Evolutionary conservation across 23 tunicate species (phyloP).

Genomic region (Clavelina lepadiformis): DNA sequence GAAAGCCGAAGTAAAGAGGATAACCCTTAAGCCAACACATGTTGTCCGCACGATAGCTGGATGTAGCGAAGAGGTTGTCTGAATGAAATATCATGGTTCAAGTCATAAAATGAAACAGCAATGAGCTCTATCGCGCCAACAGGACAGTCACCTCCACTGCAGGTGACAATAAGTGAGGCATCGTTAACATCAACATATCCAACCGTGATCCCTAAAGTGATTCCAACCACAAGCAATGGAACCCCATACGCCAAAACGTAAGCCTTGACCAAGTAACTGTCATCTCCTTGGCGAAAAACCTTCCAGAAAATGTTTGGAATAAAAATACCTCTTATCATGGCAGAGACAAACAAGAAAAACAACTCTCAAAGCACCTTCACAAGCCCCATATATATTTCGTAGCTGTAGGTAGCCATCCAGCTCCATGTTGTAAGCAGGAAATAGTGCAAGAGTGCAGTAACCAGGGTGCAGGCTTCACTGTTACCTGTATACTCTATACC

Average conservation of each 20-base stretch:
- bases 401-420: conserved; percentile 19
- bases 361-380: no score
- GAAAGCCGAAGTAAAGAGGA: conserved; percentile 77
- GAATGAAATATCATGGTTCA: no score
- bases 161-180: conserved; percentile 21
- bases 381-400: conserved; percentile 49
- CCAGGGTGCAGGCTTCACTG: not conserved
- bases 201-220: conserved; percentile 29
- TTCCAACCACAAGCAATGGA: conserved; percentile 31
- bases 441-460: conserved; percentile 1
- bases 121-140: not conserved
- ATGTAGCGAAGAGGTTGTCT: conserved; percentile 19
- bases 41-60: conserved; percentile 53
- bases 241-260: conserved; percentile 55
- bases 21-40: conserved; percentile 60
- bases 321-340: no score
- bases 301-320: no score
- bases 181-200: conserved; percentile 31
- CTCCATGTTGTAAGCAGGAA: not conserved
- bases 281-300: no score
- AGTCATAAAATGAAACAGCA: no score
- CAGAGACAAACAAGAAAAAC: no score
- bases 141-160: conserved; percentile 32
- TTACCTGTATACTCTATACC: not conserved
- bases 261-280: no score